These are phyloP conservation scores for Phrynocephalus versicolor DNA, from an alignment of 2,113 vertebrate genomes.

Conservation along the genomic window DNA sequence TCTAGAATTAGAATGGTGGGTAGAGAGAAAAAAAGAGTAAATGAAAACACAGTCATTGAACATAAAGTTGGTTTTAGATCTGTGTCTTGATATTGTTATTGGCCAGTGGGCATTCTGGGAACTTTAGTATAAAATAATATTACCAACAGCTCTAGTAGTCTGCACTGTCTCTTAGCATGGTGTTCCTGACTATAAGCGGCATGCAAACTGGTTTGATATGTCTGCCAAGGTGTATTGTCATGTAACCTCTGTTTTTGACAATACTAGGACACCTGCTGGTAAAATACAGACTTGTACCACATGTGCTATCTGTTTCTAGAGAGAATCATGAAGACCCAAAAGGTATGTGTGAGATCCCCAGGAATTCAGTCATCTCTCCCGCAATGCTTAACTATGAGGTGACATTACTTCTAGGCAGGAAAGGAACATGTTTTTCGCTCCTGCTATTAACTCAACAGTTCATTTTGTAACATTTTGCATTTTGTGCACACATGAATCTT, in stretches of 20 bases:
- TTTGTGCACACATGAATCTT: too few relatives aligned
- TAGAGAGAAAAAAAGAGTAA: not conserved
- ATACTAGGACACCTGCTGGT: not conserved
- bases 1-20: conserved; percentile 11
- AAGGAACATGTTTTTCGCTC: too few relatives aligned
- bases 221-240: not conserved
- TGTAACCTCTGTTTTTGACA: not conserved
- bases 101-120: too few relatives aligned
- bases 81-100: too few relatives aligned
- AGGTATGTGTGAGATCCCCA: not conserved
- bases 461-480: too few relatives aligned
- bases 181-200: not conserved
- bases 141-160: too few relatives aligned
- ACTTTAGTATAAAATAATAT: too few relatives aligned
- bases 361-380: not conserved
- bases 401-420: not conserved
- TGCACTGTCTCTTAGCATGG: not conserved
- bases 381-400: not conserved
- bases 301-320: not conserved
- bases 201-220: too few relatives aligned
- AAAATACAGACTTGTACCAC: not conserved
- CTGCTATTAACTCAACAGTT: too few relatives aligned
- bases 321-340: not conserved
- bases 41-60: not conserved
- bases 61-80: not conserved